Evolutionary conservation across 2,888 invertebrate genomes (phyloP).

Genomic region (Osmoderma eremita): DNA sequence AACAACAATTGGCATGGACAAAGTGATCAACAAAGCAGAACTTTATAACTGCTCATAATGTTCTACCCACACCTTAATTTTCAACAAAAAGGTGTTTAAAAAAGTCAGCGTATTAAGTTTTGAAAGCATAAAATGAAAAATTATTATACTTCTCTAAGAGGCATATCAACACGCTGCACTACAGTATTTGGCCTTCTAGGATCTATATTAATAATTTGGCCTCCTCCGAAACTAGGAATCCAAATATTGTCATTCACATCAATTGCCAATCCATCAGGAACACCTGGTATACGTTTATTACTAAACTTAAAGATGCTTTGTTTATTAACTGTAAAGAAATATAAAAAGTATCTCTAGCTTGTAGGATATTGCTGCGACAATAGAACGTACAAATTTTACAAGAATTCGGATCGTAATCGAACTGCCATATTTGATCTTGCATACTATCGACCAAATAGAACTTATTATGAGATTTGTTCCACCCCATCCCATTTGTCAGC

Average conservation of each 20-base stretch:
- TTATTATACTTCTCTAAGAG: slow-evolving; percentile 69
- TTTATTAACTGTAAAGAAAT: slow-evolving; percentile 13
- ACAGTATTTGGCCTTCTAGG: slow-evolving; percentile 67
- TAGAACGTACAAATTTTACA: background rate
- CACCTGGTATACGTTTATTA: background rate
- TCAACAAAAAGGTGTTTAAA: background rate
- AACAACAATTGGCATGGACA: no score
- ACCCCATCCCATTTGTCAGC: slow-evolving; percentile 83
- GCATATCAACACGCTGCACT: slow-evolving; percentile 70
- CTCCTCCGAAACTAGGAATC: slow-evolving; percentile 70
- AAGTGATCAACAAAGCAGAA: no score
- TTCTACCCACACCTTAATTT: no score
- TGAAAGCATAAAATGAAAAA: background rate
- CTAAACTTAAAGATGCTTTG: slow-evolving; percentile 5
- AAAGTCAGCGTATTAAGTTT: background rate
- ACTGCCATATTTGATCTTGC: background rate
- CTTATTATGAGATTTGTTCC: slow-evolving; percentile 66
- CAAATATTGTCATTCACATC: slow-evolving; percentile 72
- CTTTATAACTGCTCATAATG: no score
- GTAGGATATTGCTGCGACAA: background rate
- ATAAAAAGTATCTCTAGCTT: background rate
- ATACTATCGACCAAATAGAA: slow-evolving; percentile 3
- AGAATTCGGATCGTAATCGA: slow-evolving; percentile 7
- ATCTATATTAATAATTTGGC: slow-evolving; percentile 59
- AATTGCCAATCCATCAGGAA: slow-evolving; percentile 34